These are phyloP conservation scores for Dascyllus trimaculatus DNA, from an alignment of 2,113 vertebrate species.

Conservation along the genomic window DNA sequence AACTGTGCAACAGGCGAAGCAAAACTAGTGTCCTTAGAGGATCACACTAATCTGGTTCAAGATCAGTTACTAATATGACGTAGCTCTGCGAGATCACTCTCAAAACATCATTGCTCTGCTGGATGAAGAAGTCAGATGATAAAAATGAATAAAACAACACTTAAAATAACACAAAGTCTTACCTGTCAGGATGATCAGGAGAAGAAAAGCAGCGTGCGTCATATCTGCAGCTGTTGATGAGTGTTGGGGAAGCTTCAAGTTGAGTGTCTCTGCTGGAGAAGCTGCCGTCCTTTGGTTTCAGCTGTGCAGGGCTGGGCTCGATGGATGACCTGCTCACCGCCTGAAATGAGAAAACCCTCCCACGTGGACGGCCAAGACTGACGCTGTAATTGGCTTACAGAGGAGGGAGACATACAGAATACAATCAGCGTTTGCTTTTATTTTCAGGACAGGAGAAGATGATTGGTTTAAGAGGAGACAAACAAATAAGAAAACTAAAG, in stretches of 20 bases:
- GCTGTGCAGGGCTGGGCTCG: constrained; percentile 7
- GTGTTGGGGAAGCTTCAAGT: not conserved
- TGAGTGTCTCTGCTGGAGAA: not conserved
- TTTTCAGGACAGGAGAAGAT: not conserved
- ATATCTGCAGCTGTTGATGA: constrained; percentile 31
- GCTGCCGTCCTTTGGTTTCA: not conserved
- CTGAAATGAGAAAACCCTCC: constrained; percentile 49
- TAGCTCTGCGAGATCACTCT: no score
- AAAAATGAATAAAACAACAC: not conserved
- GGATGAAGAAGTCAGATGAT: not conserved
- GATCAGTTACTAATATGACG: no score
- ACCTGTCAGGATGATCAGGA: constrained; percentile 71
- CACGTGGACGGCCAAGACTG: not conserved
- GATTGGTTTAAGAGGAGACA: constrained; percentile 24
- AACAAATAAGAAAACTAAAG: not conserved
- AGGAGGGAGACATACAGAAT: not conserved
- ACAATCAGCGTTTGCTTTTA: constrained; percentile 19
- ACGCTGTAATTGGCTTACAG: constrained; percentile 15
- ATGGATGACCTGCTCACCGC: not conserved
- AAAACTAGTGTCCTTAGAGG: no score
- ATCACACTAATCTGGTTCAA: no score
- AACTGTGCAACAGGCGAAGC: no score
- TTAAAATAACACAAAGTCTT: constrained; percentile 21
- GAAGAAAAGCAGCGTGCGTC: constrained; percentile 34
- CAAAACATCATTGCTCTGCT: not conserved